Evolutionary conservation across 2,888 invertebrate species (phyloP).

Genomic region (Drosophila tanythrix): DNA sequence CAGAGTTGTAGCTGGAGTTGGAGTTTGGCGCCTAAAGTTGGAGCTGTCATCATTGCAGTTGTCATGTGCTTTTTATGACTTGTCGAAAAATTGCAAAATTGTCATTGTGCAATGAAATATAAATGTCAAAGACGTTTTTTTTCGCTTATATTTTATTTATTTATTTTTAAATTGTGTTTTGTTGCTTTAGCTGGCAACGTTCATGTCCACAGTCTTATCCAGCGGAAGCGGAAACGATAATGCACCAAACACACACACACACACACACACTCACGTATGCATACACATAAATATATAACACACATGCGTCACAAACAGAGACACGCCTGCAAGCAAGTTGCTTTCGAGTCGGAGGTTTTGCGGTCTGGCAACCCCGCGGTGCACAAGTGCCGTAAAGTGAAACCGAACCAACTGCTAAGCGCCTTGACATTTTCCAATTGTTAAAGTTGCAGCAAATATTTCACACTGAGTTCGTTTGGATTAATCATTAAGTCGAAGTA

Average conservation of each 20-base stretch:
- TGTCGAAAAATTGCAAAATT: constrained; percentile 73
- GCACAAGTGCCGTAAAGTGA: constrained; percentile 15
- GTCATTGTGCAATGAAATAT: constrained; percentile 77
- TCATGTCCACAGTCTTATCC: constrained; percentile 43
- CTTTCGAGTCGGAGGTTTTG: constrained; percentile 5
- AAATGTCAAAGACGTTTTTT: constrained; percentile 79
- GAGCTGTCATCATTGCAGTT: constrained; percentile 50
- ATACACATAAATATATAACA: neutral
- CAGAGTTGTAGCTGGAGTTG: constrained; percentile 13
- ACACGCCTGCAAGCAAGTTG: neutral
- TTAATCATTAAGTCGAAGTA: neutral
- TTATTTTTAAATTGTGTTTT: constrained; percentile 60
- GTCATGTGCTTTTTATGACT: constrained; percentile 69
- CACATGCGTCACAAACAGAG: constrained; percentile 3
- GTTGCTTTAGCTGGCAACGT: constrained; percentile 45
- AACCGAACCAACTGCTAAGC: constrained; percentile 11
- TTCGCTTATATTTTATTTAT: constrained; percentile 21
- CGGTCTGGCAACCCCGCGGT: constrained; percentile 16
- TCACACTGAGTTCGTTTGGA: neutral
- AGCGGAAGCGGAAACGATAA: constrained; percentile 75
- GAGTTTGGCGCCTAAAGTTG: constrained; percentile 20
- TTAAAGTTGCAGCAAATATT: neutral
- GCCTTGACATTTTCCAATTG: constrained; percentile 4
- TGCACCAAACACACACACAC: constrained; percentile 27
- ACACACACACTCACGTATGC: neutral